Evolutionary conservation across 2,113 vertebrate species (phyloP).

Genomic region (Mesitornis unicolor): DNA sequence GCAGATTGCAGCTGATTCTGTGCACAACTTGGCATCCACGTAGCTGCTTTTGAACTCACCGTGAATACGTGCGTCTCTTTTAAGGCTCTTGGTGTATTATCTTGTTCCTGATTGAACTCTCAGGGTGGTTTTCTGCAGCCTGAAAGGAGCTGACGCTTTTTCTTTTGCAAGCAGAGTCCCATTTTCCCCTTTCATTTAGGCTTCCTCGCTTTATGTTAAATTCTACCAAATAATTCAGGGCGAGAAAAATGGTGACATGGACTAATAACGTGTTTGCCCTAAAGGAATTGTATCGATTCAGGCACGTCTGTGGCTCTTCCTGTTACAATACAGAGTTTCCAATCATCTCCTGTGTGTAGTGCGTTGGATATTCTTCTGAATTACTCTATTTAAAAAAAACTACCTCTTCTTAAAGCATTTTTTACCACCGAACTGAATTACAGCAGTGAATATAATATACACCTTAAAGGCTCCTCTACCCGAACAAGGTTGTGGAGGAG

Average conservation of each 20-base stretch:
- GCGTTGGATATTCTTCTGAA: not conserved
- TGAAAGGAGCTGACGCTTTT: not conserved
- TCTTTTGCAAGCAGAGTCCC: not conserved
- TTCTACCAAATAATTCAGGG: not conserved
- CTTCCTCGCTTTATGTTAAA: not conserved
- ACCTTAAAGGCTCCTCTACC: not conserved
- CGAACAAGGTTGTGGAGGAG: not conserved
- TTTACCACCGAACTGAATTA: not conserved
- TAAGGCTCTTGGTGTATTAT: not conserved
- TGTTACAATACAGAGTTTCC: not conserved
- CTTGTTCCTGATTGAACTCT: not conserved
- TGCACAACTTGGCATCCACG: not conserved
- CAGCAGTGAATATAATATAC: rapidly evolving
- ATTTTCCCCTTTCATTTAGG: not conserved
- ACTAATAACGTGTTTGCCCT: not conserved
- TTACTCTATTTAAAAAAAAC: too few relatives aligned
- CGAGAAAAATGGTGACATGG: not conserved
- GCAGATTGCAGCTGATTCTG: too few relatives aligned
- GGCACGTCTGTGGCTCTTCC: not conserved
- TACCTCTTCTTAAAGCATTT: not conserved
- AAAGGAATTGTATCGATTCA: not conserved
- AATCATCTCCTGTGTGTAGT: too few relatives aligned
- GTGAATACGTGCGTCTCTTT: not conserved
- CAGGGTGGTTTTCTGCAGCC: not conserved
- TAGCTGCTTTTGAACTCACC: not conserved